Conservation (phyloP, 2,797 vertebrate species). For the Pangasius mekongensis region DNA sequence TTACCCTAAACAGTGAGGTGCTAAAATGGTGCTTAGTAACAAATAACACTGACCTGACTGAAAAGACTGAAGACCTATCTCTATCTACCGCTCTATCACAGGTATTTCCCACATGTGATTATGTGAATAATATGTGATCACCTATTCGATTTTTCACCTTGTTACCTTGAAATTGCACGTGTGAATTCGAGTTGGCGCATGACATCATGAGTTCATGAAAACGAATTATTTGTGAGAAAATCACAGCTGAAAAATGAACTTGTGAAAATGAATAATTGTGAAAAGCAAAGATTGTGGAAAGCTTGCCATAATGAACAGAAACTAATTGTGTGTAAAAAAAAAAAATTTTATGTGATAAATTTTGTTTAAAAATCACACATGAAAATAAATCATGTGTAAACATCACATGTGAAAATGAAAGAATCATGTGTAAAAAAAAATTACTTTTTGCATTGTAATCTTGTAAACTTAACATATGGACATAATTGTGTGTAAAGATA, state of each 20-base stretch:
- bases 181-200: not conserved
- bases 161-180: not conserved
- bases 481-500: not conserved
- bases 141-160: not conserved
- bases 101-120: not conserved
- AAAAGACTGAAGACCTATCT: not conserved
- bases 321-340: not conserved
- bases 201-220: not conserved
- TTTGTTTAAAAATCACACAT: no score
- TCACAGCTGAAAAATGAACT: not conserved
- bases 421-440: not conserved
- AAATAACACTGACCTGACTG: slow-evolving; percentile 15
- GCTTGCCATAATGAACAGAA: not conserved
- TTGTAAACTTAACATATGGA: not conserved
- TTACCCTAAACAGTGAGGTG: slow-evolving; percentile 16
- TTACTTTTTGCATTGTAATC: no score
- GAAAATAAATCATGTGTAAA: not conserved
- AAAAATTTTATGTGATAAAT: not conserved
- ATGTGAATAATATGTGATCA: not conserved
- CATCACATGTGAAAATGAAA: not conserved
- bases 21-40: slow-evolving; percentile 12
- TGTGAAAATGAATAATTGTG: not conserved
- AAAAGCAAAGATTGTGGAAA: not conserved
- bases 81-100: not conserved
- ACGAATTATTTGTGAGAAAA: not conserved